Evolutionary conservation across 2,888 invertebrate genomes (phyloP).

Genomic region (Cantharis lateralis): DNA sequence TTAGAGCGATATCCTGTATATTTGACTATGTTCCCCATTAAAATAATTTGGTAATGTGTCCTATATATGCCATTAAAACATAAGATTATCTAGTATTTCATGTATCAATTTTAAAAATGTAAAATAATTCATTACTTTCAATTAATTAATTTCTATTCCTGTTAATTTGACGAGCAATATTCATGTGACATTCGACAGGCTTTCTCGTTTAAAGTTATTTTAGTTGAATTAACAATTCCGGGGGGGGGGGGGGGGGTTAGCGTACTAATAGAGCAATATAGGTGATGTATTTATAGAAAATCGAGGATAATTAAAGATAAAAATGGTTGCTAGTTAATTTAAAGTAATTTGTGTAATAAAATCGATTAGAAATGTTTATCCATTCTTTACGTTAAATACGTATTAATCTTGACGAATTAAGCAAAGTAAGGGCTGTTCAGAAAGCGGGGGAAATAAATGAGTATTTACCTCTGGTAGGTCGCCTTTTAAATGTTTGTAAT

Average conservation of each 20-base stretch:
- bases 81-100: too few relatives aligned
- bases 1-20: too few relatives aligned
- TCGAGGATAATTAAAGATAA: not conserved
- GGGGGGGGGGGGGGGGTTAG: not conserved
- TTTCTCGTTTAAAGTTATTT: not conserved
- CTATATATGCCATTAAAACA: too few relatives aligned
- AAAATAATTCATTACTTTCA: not conserved
- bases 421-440: not conserved
- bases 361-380: not conserved
- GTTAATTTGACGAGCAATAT: not conserved
- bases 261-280: not conserved
- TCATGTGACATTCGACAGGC: not conserved
- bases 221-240: not conserved
- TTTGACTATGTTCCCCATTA: too few relatives aligned
- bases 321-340: not conserved
- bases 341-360: not conserved
- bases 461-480: conserved; percentile 28
- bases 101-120: not conserved
- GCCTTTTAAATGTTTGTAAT: conserved; percentile 26
- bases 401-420: not conserved
- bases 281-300: not conserved
- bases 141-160: not conserved
- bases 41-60: too few relatives aligned
- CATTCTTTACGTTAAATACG: not conserved
- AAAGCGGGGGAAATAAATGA: conserved; percentile 16